Base-by-base conservation (phyloP, 2,113 vertebrate species). In the Gymnarchus niloticus region DNA sequence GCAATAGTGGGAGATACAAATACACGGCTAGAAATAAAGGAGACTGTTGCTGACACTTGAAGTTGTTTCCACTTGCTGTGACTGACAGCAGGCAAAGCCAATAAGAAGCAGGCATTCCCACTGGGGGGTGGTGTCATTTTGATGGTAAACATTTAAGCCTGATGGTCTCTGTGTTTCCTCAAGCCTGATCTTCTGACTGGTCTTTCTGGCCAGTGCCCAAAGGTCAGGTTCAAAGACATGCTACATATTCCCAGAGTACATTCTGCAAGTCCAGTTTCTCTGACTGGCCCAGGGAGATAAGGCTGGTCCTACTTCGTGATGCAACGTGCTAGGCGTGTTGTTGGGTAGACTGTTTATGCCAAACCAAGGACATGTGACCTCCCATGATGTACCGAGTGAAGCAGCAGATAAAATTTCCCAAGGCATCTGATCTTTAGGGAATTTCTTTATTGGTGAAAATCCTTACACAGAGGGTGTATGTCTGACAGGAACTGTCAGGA, bases 141-240 rank as follows among this genome's bases (percentile, higher is more conserved):
- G 80, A n/a, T 37, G 80, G 25, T 52, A 12, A 5, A 37, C 21
- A 25, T n/a, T 48, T 23, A 9, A n/a, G n/a, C 33, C 48, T 52
- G 41, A n/a, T 1, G 46, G 83, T 65, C 57, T 33, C 65, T 56
- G 49, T 44, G 25, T 76, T 77, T 85, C 65, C 69, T 76, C 57
- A 41, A 41, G 25, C 49, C 61, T 77, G 21, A 37, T n/a, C 44
- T 48, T 23, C 76, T 48, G 6, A 41, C 65, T 46, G 83, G 56
- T 28, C 44, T 48, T 28, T 23, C 5, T 65, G 57, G 83, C 57
- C 17, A 49, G 10, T 12, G 19, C 83, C 37, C 44, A 84, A 61
- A 49, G 84, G 48, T 61, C 48, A 41, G 83, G 84, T 61, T 85
- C 28, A 85, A 77, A 65, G 46, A 5, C 57, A 85, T 54, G 49